A percentile compares a stretch with the other conserved stretches of the same genome.
phyloP scores from a whole-genome alignment of 2,113 vertebrate genomes.

The Urocynchramus pylzowi region DNA sequence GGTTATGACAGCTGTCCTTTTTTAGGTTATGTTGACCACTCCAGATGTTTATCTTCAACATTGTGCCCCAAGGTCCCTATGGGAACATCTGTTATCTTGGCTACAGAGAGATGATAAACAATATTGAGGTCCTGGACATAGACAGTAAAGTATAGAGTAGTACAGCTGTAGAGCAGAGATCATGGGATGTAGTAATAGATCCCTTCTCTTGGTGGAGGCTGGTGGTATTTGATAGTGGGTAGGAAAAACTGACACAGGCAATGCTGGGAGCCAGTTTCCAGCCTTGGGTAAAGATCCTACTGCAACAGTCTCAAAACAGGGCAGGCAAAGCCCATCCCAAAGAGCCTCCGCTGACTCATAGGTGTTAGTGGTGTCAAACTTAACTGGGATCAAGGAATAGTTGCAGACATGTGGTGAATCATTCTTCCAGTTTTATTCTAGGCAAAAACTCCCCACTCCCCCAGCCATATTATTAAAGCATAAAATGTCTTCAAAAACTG shows the following conservation, averaged over 20 bases:
- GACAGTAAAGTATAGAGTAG: neutral
- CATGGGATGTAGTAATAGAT: neutral
- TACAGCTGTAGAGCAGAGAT: neutral
- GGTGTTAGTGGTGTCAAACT: constrained; percentile 51
- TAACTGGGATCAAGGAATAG: constrained; percentile 47
- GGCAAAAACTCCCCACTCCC: constrained; percentile 27
- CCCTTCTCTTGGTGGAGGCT: neutral
- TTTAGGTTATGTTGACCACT: neutral
- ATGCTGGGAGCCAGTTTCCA: constrained; percentile 15
- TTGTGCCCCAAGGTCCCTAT: neutral
- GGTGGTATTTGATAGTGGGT: constrained; percentile 44
- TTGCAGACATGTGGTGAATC: constrained; percentile 54
- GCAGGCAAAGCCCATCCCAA: constrained; percentile 20
- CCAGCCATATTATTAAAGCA: constrained; percentile 46
- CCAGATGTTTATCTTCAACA: neutral
- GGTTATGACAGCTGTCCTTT: neutral
- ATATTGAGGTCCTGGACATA: neutral
- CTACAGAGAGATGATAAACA: neutral
- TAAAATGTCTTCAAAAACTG: constrained; percentile 12
- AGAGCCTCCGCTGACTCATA: constrained; percentile 55
- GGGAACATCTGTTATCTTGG: neutral
- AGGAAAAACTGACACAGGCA: constrained; percentile 53
- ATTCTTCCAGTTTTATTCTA: constrained; percentile 63
- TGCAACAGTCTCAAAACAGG: constrained; percentile 42
- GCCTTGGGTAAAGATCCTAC: constrained; percentile 31